Percentiles rank a stretch among this genome's conserved stretches.
Evolutionary conservation across 2,113 vertebrate species (phyloP).

Genomic region (Nothocercus nigrocapillus): DNA sequence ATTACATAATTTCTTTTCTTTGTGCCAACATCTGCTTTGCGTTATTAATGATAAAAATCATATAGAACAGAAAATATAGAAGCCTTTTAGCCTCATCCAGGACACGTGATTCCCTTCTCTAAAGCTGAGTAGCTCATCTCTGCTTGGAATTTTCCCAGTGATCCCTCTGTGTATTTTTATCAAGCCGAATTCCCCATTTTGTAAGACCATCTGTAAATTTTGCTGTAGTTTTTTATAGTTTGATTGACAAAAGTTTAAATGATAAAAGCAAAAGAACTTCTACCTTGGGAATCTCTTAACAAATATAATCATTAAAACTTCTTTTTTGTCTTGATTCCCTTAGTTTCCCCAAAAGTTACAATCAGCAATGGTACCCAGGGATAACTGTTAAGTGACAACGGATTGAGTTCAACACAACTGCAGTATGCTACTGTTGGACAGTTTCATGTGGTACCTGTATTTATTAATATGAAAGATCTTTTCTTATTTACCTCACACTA

Average conservation of each 20-base stretch:
- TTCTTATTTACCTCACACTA: constrained; percentile 49
- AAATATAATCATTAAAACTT: background rate
- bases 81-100: background rate
- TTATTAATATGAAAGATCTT: constrained; percentile 53
- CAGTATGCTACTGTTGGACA: constrained; percentile 14
- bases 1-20: background rate
- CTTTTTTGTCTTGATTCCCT: background rate
- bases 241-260: background rate
- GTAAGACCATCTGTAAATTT: background rate
- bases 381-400: constrained; percentile 10
- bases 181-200: background rate
- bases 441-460: background rate
- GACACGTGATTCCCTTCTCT: background rate
- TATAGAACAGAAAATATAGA: background rate
- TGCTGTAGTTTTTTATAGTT: background rate
- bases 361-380: constrained; percentile 36
- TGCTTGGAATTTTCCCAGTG: constrained; percentile 8
- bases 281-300: background rate
- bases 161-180: background rate
- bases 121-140: background rate
- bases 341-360: constrained; percentile 29
- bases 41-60: background rate
- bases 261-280: background rate
- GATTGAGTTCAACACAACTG: constrained; percentile 14
- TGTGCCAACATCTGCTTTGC: background rate